Base-by-base conservation (phyloP, 2,113 vertebrate species). In the Embiotoca jacksoni region DNA sequence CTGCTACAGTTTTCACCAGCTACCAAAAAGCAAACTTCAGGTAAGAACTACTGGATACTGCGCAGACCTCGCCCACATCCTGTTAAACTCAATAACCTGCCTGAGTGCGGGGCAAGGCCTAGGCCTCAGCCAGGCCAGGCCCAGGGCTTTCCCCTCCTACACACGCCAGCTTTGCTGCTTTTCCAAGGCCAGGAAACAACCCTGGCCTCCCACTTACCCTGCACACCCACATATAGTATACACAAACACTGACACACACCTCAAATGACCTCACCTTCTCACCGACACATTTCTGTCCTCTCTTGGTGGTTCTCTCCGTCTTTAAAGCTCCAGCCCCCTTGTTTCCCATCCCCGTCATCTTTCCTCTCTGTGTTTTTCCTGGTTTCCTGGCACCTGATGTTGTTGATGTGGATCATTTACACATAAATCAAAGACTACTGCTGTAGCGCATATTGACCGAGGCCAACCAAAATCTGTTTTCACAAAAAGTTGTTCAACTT, bases 141-240 rank as follows among this genome's bases (percentile, higher is more conserved):
- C 41, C 47, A 65, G 90, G 90, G 84, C 84, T 92, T 93, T 64
- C 90, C 89, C 89, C 89, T 87, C 88, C 82, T 62, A 88, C 88
- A 81, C 72, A 78, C 55, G 64, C 73, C 86, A 84, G 82, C 72
- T 85, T 76, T 72, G 67, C 74, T 84, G 78, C 75, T 82, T 76
- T 76, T 83, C 79, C 74, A 81, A 78, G 73, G 69, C 78, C 83
- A 71, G 75, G 56, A 89, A 82, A 75, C 65, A 84, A 85, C 49
- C 41, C n/a, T 50, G 57, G 44, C 74, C 73, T 63, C 72, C 72
- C 56, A 63, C 80, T 74, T 57, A 61, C 84, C 75, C 74, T 41
- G 72, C 62, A 81, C 83, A 62, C 78, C 64, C 75, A 85, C 69
- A 53, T 16, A 7, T 7, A 23, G 23, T 23, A 52, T 8, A 89